Percentiles rank a stretch among this genome's conserved stretches.
Conservation (phyloP, 2,888 invertebrate species). For the Heteromurus nitidus region DNA sequence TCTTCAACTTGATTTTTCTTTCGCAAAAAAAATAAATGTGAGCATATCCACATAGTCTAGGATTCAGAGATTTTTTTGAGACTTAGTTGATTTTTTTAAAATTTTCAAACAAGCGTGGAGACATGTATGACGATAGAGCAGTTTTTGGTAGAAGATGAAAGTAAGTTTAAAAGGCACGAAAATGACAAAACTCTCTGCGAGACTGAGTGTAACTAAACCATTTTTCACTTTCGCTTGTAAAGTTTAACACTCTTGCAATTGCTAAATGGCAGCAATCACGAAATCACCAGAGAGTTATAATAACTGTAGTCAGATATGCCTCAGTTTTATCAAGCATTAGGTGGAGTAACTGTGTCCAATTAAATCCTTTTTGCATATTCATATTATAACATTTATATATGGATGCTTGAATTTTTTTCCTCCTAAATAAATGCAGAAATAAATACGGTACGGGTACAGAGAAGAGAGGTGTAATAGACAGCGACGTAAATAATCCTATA, state of each 20-base stretch:
- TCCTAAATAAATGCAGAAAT: no score
- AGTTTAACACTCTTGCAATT: not conserved
- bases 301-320: conserved; percentile 16
- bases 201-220: conserved; percentile 2
- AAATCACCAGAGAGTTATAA: conserved; percentile 13
- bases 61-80: not conserved
- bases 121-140: not conserved
- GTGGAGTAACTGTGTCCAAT: conserved; percentile 20
- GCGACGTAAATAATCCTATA: conserved; percentile 39
- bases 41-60: not conserved
- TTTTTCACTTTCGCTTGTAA: conserved; percentile 58
- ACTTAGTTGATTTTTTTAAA: not conserved
- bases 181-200: conserved; percentile 14
- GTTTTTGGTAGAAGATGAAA: not conserved
- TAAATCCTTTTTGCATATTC: not conserved
- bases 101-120: not conserved
- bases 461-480: not conserved
- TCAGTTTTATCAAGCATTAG: not conserved
- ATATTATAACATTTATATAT: no score
- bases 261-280: conserved; percentile 9
- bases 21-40: not conserved
- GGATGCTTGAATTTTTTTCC: no score
- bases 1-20: conserved; percentile 29
- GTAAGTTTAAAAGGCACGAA: conserved; percentile 10
- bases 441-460: not conserved